Evolutionary conservation across 2,888 invertebrate species (phyloP).

Genomic region (Fissipunctia ypsillon): DNA sequence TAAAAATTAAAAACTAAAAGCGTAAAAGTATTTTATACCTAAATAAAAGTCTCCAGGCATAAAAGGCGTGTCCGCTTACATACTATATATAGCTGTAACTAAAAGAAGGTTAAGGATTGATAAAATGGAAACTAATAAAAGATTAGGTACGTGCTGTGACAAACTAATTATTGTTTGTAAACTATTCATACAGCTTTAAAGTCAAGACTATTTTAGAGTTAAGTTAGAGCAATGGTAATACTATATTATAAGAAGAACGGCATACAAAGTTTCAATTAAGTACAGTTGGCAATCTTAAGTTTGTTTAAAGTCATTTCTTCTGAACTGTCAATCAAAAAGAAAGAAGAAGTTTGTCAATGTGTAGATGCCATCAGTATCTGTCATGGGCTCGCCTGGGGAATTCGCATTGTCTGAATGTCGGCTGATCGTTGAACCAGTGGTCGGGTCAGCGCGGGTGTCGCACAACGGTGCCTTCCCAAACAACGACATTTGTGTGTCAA

Average conservation of each 20-base stretch:
- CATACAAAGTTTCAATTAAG: not conserved
- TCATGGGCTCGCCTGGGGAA: conserved; percentile 59
- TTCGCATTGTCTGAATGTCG: conserved; percentile 75
- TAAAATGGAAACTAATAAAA: not conserved
- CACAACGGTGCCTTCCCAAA: conserved; percentile 78
- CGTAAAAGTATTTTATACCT: no score
- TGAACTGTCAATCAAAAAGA: conserved; percentile 36
- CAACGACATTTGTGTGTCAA: conserved; percentile 67
- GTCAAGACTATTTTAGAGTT: not conserved
- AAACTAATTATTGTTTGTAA: not conserved
- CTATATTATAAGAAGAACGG: not conserved
- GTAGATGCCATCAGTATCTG: conserved; percentile 56
- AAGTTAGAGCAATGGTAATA: not conserved
- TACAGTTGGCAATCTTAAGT: not conserved
- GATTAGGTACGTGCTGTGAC: no score
- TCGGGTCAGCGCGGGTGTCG: conserved; percentile 71
- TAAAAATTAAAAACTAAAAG: no score
- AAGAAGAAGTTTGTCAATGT: no score
- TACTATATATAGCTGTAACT: no score
- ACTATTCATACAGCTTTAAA: not conserved
- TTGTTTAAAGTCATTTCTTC: conserved; percentile 15
- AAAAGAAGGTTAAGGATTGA: no score
- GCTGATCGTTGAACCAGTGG: conserved; percentile 69
- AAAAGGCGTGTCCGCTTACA: no score
- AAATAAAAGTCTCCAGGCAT: no score